Percentiles rank a stretch among this genome's conserved stretches.
phyloP scores from a whole-genome alignment of 2,113 vertebrate species.

The Mustela lutreola region DNA sequence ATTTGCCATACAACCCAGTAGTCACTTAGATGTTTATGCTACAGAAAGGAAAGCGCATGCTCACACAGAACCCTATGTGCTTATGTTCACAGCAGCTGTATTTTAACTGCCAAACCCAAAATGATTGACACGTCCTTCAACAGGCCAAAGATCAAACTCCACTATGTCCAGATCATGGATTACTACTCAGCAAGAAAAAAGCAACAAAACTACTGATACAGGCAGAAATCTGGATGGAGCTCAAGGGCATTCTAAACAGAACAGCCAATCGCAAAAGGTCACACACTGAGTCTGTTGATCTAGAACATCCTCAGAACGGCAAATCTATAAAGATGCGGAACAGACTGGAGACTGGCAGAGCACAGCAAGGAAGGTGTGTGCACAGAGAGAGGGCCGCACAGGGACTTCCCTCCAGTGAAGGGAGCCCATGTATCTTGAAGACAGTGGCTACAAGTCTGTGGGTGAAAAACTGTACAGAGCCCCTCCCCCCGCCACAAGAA shows the following conservation, averaged over 20 bases:
- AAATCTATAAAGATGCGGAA: neutral
- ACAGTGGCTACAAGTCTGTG: neutral
- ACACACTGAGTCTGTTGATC: no score
- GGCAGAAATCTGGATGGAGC: neutral
- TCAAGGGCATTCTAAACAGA: neutral
- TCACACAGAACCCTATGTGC: neutral
- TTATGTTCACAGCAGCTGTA: neutral
- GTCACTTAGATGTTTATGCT: neutral
- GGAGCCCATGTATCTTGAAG: neutral
- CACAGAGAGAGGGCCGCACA: no score
- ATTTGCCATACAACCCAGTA: neutral
- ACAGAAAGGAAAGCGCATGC: neutral
- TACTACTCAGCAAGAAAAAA: neutral
- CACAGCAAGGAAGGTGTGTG: neutral
- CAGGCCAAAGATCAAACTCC: neutral
- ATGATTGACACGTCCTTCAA: neutral
- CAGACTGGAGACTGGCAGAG: neutral
- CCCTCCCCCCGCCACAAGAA: neutral
- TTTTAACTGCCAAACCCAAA: neutral
- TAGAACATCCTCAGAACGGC: neutral
- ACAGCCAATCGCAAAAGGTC: neutral
- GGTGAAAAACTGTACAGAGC: rapidly evolving
- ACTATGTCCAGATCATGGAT: neutral
- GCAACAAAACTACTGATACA: neutral
- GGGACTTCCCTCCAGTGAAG: neutral